Evolutionary conservation across 2,888 invertebrate genomes (phyloP).

Genomic region (Rosalia funebris): DNA sequence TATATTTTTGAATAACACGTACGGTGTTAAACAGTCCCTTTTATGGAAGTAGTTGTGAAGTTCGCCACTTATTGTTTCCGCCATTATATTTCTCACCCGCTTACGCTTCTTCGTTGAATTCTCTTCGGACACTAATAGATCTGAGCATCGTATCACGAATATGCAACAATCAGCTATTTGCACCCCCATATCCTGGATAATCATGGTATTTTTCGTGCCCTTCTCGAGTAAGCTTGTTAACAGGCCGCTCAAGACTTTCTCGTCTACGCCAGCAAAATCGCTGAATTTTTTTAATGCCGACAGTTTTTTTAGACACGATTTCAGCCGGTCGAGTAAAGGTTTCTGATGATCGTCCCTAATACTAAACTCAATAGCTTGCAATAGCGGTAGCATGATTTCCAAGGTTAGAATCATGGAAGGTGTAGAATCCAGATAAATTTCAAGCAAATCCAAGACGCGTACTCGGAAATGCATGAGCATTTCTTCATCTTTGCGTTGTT

Average conservation of each 20-base stretch:
- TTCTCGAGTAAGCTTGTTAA: constrained; percentile 71
- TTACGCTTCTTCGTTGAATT: constrained; percentile 60
- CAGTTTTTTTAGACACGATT: constrained; percentile 71
- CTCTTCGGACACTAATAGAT: constrained; percentile 64
- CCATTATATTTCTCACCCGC: constrained; percentile 61
- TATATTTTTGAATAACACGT: constrained; percentile 73
- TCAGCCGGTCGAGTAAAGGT: constrained; percentile 73
- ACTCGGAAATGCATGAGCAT: constrained; percentile 77
- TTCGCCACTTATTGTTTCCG: constrained; percentile 67
- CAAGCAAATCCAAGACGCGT: constrained; percentile 79
- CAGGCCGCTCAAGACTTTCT: constrained; percentile 67
- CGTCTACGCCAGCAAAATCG: constrained; percentile 67
- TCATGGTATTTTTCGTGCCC: constrained; percentile 71
- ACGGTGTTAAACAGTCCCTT: constrained; percentile 73
- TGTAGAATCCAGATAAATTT: constrained; percentile 76
- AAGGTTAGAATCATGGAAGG: constrained; percentile 75
- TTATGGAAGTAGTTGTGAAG: constrained; percentile 71
- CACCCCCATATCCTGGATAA: constrained; percentile 75
- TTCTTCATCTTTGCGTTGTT: constrained; percentile 72
- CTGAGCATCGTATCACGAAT: constrained; percentile 73
- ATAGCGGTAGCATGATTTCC: constrained; percentile 76
- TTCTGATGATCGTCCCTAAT: constrained; percentile 75
- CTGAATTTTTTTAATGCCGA: constrained; percentile 71
- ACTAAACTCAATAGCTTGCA: constrained; percentile 75
- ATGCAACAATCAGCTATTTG: constrained; percentile 72